Evolutionary conservation across 2,113 vertebrate species (phyloP), one percentile per base, ranked within the genome.

Genomic region (Zeus faber): DNA sequence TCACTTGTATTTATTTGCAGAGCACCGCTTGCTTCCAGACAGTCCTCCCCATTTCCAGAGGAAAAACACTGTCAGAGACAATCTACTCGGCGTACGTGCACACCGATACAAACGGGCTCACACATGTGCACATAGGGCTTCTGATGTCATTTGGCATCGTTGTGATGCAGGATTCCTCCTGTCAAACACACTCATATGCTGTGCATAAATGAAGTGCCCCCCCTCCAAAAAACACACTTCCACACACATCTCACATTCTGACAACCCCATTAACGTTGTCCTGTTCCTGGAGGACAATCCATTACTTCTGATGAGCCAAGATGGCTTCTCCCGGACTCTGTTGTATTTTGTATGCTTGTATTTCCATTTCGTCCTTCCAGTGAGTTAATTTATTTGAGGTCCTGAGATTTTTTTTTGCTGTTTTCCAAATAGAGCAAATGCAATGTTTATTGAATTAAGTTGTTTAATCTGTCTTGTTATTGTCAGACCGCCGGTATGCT

Each of bases 401-500:
- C n/a, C n/a, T n/a, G n/a, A n/a, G n/a, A n/a, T n/a, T n/a, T n/a
- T n/a, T n/a, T n/a, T n/a, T n/a, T n/a, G 6, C 2, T 33, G 6
- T 33, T 33, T 64, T 51, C 49, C 56, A 50, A 65, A 49, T 22
- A 71, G 58, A 31, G 53, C 43, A 18, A 64, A 39, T 39, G 24
- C 3, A 41, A 51, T 66, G 67, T 70, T 77, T 70, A 50, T 45
- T 59, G 27, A 58, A 50, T 52, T 44, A 44, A 58, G 45, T 54
- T 61, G 43, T 58, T 23, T 59, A 66, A 70, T 61, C 54, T 25
- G 25, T 39, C 23, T 58, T 61, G 75, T 69, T 65, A 70, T 43
- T 71, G 74, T 65, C 55, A 23, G 41, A 62, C 27, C 51, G 20
- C 27, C 21, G 52, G 27, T 6, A 1, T 46, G 2, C 20, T 41